Percentiles rank a stretch among this genome's conserved stretches.
phyloP scores from a whole-genome alignment of 1,140 invertebrate genomes.

The Tetragonula clypearis region DNA sequence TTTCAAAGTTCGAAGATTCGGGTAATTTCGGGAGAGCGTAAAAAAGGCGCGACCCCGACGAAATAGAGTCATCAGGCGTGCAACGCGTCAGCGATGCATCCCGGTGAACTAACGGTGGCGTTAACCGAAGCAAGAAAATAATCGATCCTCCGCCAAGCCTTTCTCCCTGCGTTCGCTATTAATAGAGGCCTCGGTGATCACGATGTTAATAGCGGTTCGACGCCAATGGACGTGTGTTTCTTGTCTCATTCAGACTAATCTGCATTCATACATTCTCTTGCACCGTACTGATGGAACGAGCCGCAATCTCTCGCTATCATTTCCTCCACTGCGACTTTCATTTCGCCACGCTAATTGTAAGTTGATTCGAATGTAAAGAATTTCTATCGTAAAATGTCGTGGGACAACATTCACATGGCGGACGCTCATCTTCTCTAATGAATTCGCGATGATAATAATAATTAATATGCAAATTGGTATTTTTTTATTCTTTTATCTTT shows the following conservation, averaged over 20 bases:
- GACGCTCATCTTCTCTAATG: too few species aligned
- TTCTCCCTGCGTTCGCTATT: conserved; percentile 27
- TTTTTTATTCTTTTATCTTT: too few species aligned
- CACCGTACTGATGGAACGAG: too few species aligned
- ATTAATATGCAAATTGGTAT: background rate
- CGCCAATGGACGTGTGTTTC: background rate
- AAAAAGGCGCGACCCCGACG: background rate
- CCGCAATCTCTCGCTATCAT: background rate
- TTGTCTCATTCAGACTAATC: background rate
- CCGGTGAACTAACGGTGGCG: conserved; percentile 25
- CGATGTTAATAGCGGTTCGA: conserved; percentile 27
- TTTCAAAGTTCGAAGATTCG: background rate
- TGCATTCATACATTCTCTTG: background rate
- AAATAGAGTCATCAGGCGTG: conserved; percentile 36
- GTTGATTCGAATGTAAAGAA: background rate
- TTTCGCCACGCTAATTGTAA: background rate
- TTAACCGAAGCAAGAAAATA: conserved; percentile 49
- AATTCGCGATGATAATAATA: too few species aligned
- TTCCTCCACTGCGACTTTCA: background rate
- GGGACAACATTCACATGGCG: background rate
- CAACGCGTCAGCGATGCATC: background rate
- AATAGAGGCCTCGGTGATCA: conserved; percentile 18
- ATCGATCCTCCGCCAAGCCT: conserved; percentile 25
- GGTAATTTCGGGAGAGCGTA: background rate
- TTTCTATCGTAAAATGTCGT: background rate